Percentiles rank a stretch among this genome's conserved stretches.
Conservation (phyloP, 2,113 vertebrate species). For the Rhizomys pruinosus region DNA sequence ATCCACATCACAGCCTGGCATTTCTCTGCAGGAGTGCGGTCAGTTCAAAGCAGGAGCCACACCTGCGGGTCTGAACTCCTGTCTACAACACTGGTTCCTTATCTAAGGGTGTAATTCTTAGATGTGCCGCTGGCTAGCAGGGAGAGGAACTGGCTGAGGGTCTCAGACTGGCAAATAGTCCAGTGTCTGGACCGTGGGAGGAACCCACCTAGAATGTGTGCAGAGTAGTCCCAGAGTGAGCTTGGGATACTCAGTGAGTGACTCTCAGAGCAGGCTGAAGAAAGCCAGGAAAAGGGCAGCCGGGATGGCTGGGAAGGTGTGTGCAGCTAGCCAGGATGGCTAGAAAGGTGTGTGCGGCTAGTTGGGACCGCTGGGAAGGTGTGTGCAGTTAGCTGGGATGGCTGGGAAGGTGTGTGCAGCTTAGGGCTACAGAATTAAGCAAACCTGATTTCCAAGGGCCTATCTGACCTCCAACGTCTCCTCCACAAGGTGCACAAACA, state of each 20-base stretch:
- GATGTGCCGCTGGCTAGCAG: fast-evolving
- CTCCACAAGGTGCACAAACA: fast-evolving
- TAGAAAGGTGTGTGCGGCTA: fast-evolving
- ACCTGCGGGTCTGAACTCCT: fast-evolving
- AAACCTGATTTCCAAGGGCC: not conserved
- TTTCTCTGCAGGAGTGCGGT: fast-evolving
- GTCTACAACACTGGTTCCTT: fast-evolving
- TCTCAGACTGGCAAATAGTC: not conserved
- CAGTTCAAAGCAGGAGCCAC: not conserved
- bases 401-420: fast-evolving
- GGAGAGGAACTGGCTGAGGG: not conserved
- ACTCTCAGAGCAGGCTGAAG: fast-evolving
- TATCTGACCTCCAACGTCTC: fast-evolving
- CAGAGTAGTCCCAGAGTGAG: fast-evolving
- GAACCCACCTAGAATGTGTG: fast-evolving
- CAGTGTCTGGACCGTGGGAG: fast-evolving
- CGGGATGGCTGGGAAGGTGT: not conserved
- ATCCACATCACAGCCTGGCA: fast-evolving
- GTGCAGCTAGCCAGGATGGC: fast-evolving
- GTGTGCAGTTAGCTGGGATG: fast-evolving
- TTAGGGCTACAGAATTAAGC: not conserved
- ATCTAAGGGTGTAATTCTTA: not conserved
- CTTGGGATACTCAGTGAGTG: not conserved
- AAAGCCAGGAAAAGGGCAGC: fast-evolving
- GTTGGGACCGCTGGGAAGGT: fast-evolving